Conservation (phyloP, 2,888 invertebrate species). For the Nemapogon koenigi region DNA sequence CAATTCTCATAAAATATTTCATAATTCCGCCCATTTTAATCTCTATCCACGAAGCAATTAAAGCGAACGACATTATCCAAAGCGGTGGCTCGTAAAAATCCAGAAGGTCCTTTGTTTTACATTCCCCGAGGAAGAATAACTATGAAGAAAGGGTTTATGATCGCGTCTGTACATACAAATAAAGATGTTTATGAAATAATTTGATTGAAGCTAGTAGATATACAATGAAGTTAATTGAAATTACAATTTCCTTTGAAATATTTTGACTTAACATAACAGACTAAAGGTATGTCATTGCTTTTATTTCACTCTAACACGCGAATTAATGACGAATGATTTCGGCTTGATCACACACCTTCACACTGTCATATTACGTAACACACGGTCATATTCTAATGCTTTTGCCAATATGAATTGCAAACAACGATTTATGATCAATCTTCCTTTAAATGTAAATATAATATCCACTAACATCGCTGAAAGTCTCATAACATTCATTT, state of each 20-base stretch:
- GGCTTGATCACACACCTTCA: too few relatives aligned
- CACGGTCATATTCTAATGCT: too few relatives aligned
- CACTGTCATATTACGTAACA: too few relatives aligned
- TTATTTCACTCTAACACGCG: too few relatives aligned
- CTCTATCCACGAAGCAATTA: constrained; percentile 8
- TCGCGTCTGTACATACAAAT: constrained; percentile 19
- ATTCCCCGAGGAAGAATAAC: constrained; percentile 24
- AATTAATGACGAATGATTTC: too few relatives aligned
- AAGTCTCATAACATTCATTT: too few relatives aligned
- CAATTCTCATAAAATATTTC: constrained; percentile 3
- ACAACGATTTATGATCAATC: too few relatives aligned
- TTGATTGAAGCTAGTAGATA: constrained; percentile 25
- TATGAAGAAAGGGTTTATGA: constrained; percentile 27
- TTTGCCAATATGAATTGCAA: too few relatives aligned
- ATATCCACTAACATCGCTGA: too few relatives aligned
- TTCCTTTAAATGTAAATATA: too few relatives aligned
- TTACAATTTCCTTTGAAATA: not conserved
- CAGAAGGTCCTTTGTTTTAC: constrained; percentile 27
- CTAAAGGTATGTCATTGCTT: too few relatives aligned
- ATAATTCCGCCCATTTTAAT: constrained; percentile 7
- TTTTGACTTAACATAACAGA: too few relatives aligned
- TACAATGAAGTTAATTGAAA: not conserved
- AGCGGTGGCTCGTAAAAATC: constrained; percentile 26
- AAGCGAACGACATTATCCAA: constrained; percentile 7
- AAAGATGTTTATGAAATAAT: constrained; percentile 24